Conservation (phyloP, 2,888 invertebrate genomes). For the Napeogenes inachia region DNA sequence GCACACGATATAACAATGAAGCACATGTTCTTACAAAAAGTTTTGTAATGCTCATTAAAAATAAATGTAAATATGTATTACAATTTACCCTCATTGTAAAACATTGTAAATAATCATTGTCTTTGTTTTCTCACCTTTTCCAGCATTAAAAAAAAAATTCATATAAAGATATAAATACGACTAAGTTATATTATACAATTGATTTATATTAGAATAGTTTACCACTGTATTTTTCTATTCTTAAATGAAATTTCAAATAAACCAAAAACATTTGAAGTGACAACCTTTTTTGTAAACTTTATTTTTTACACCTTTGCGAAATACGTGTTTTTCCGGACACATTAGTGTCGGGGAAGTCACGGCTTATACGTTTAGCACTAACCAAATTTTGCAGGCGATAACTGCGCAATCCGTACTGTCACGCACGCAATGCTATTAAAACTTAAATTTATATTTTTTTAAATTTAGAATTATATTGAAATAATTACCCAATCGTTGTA, state of each 20-base stretch:
- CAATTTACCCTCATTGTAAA: not conserved
- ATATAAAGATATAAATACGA: conserved; percentile 7
- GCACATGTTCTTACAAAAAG: not conserved
- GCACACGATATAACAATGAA: not conserved
- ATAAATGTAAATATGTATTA: not conserved
- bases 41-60: not conserved
- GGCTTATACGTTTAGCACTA: no score
- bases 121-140: conserved; percentile 5
- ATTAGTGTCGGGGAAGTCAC: no score
- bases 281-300: no score
- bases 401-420: no score
- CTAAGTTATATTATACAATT: conserved; percentile 19
- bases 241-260: not conserved
- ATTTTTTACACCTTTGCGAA: no score
- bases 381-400: no score
- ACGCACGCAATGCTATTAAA: no score
- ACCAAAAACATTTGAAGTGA: not conserved
- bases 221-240: conserved; percentile 8
- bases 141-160: conserved; percentile 1
- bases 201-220: conserved; percentile 23
- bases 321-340: no score
- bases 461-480: no score
- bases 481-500: no score
- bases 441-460: no score
- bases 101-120: conserved; percentile 1